Base-by-base conservation (phyloP, 2,888 invertebrate genomes). In the Onchidella celtica region DNA sequence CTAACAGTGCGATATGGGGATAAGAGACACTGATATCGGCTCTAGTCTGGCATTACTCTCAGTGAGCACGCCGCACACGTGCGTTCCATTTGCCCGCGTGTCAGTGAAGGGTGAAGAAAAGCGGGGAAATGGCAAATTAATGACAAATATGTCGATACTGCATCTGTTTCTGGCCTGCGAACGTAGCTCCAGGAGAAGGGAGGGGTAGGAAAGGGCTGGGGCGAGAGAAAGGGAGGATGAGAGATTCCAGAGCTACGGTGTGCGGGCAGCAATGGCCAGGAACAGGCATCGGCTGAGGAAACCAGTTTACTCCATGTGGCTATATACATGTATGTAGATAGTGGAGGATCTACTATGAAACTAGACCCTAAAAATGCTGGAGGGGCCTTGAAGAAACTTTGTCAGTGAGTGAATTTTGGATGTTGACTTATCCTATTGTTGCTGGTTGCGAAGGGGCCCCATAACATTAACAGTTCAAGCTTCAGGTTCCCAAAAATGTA, bases 81-180 rank as follows among this genome's bases (percentile, higher is more conserved):
- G 75, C 63, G 59, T 40, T 47, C 32, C 32, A 55, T 65, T 75
- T 63, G 29, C 29, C 47, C 9, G n/a, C 65, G 29, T 55, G 65
- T 47, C 65, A 2, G 65, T 27, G 9, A 1, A 9, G 75, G 40
- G 27, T 27, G 65, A 47, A 21, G 75, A 55, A 47, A 65, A 29
- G 47, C 40, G 21, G 29, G 63, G 34, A 65, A 63, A 65, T 63
- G 65, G 75, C 75, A 75, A 75, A 75, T 65, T 75, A 65, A 75
- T 32, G 75, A 65, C 75, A 65, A 75, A 65, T 65, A 47, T 63
- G 65, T 34, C 40, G 47, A 40, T 63, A 40, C 63, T 21, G 73
- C 73, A 73, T 57, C 73, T 73, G 73, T 59, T 73, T 59, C 73
- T 57, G 24, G 11, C 47, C 55, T 27, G 32, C 27, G 9, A 0